Base-by-base conservation (phyloP, 2,113 vertebrate species). In the Otis tarda region DNA sequence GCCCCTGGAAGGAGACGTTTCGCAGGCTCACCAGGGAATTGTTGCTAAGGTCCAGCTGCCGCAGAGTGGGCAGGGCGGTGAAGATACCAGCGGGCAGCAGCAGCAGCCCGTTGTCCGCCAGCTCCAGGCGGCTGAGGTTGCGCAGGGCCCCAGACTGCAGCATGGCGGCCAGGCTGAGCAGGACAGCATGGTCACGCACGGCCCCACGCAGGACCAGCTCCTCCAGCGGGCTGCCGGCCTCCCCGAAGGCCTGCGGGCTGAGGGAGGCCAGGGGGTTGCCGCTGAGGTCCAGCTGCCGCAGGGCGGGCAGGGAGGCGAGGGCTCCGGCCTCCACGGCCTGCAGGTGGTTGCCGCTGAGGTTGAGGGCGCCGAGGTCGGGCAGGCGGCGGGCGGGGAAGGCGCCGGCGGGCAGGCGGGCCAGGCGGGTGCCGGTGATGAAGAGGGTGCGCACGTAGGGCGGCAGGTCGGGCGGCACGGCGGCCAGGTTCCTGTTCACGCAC, bases 221-320 rank as follows among this genome's bases (percentile, higher is more conserved):
- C 91, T 95, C 97, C 74, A 99, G 83, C 6, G 96, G 96, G 70
- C 97, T 98, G 47, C 97, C 92, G 41, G 50, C n/a, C 21, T 95
- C 86, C 43, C 80, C 83, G 74, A 99, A 98, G 30, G 98, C 98
- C 25, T 74, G 89, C 10, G 97, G 94, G 86, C 97, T 98, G 83
- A 99, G 98, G 52, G 9, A 30, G 13, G 6, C 55, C 83, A 99
- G 97, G 4, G 82, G 97, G 97, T 99, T 99, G 97, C 98, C 97
- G 96, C 99, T 99, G 89, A 99, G 97, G 96, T 99, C 99, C 78
- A 99, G 98, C 55, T 96, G 95, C 69, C 91, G 96, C 59, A 99
- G 97, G 87, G 96, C 95, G 67, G 99, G 98, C 97, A 99, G 97
- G 63, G 98, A 97, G 10, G 97, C 90, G 82, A 99, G 98, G 87